Evolutionary conservation across 92 coral and sea anemone species (phyloP).

Genomic region (Palythoa heliodiscus): DNA sequence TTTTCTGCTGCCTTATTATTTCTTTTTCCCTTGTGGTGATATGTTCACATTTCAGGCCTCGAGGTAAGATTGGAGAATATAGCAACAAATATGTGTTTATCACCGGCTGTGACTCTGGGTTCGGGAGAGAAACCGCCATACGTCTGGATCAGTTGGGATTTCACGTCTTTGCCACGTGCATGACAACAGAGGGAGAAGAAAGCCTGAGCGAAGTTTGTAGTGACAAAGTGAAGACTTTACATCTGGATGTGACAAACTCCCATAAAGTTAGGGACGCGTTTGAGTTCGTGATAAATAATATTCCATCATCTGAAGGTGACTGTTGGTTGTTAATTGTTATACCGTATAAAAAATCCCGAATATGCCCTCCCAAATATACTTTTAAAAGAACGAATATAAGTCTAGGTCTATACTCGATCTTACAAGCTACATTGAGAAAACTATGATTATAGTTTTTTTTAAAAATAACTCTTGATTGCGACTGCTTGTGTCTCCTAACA

Average conservation of each 20-base stretch:
- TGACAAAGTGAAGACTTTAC: conserved; percentile 38
- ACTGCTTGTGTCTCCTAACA: too few relatives aligned
- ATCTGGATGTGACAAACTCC: conserved; percentile 37
- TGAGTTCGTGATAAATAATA: not conserved
- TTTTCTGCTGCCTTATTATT: too few relatives aligned
- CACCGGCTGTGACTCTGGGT: conserved; percentile 64
- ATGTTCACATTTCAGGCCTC: too few relatives aligned
- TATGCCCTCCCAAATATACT: too few relatives aligned
- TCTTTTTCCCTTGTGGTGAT: too few relatives aligned
- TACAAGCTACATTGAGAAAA: too few relatives aligned
- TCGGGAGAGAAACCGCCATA: conserved; percentile 52
- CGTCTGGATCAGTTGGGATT: conserved; percentile 51
- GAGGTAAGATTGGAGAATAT: not conserved
- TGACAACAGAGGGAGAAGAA: conserved; percentile 37
- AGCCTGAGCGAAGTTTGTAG: conserved; percentile 30
- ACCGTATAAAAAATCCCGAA: too few relatives aligned
- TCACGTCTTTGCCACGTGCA: conserved; percentile 54
- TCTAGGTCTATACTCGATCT: too few relatives aligned
- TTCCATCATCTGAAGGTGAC: not conserved
- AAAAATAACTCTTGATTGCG: too few relatives aligned
- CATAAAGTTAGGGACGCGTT: conserved; percentile 3
- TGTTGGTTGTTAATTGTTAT: too few relatives aligned
- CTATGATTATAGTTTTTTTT: too few relatives aligned
- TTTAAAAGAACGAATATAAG: too few relatives aligned
- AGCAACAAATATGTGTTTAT: conserved; percentile 35